Evolutionary conservation across 2,888 invertebrate species (phyloP).

Genomic region (Thecophora atra): DNA sequence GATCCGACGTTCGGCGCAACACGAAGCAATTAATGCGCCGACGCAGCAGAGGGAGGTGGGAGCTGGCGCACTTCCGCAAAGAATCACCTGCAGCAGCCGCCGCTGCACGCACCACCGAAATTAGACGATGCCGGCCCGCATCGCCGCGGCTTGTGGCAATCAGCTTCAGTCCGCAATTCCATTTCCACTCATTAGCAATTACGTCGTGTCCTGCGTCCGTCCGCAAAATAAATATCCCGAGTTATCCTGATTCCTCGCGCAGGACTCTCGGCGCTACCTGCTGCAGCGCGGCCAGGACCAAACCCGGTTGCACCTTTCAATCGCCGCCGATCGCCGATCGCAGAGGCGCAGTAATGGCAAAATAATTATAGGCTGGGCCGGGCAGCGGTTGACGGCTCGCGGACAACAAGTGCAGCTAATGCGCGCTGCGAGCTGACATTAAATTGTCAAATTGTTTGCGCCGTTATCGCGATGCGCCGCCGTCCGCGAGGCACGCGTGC

Average conservation of each 20-base stretch:
- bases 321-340: slow-evolving; percentile 48
- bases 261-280: slow-evolving; percentile 25
- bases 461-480: slow-evolving; percentile 42
- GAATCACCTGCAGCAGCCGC: slow-evolving; percentile 25
- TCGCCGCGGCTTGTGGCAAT: slow-evolving; percentile 45
- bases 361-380: slow-evolving; percentile 33
- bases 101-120: slow-evolving; percentile 29
- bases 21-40: slow-evolving; percentile 19
- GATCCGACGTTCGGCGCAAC: slow-evolving; percentile 6
- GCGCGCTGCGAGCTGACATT: slow-evolving; percentile 52
- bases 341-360: slow-evolving; percentile 29
- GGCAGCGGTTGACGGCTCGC: slow-evolving; percentile 37
- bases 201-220: slow-evolving; percentile 49
- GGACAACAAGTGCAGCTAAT: slow-evolving; percentile 54
- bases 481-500: slow-evolving; percentile 25
- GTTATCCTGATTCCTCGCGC: slow-evolving; percentile 42
- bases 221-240: slow-evolving; percentile 27
- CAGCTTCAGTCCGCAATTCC: slow-evolving; percentile 30
- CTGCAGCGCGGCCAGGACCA: not conserved
- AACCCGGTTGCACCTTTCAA: slow-evolving; percentile 51
- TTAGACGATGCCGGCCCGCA: slow-evolving; percentile 35
- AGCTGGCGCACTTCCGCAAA: slow-evolving; percentile 55
- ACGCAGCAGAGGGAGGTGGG: slow-evolving; percentile 7
- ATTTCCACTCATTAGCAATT: slow-evolving; percentile 48
- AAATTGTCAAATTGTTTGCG: slow-evolving; percentile 63